phyloP scores from a whole-genome alignment of 92 coral and sea anemone species.

The Porites evermanni region DNA sequence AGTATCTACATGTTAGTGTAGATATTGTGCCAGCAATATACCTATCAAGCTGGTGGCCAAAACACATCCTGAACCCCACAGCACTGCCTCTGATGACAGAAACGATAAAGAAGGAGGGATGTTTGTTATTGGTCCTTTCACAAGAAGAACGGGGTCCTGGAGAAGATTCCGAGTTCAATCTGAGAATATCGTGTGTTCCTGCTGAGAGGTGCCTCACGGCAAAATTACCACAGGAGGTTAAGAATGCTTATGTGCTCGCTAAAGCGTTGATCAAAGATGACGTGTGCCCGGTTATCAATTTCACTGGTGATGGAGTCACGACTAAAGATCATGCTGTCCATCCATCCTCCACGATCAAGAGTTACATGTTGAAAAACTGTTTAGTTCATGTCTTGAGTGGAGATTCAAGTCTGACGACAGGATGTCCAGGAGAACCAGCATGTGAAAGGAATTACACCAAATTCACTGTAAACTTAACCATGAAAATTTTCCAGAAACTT shows the following conservation, averaged over 20 bases:
- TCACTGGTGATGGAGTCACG: conserved; percentile 4
- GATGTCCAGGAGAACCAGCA: not conserved
- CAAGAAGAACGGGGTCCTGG: conserved; percentile 18
- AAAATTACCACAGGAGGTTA: conserved; percentile 7
- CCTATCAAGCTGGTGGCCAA: conserved; percentile 11
- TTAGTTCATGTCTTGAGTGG: conserved; percentile 5
- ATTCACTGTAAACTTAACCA: not conserved
- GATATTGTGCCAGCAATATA: conserved; percentile 12
- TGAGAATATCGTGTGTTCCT: conserved; percentile 15
- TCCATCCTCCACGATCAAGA: conserved; percentile 9
- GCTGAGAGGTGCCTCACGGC: not conserved
- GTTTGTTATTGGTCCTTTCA: conserved; percentile 16
- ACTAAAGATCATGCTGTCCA: conserved; percentile 10
- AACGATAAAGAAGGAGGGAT: not conserved
- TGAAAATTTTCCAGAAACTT: conserved; percentile 3
- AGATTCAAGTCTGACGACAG: conserved; percentile 6
- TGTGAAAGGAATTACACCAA: not conserved
- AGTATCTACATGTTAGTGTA: not conserved
- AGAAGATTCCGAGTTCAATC: conserved; percentile 9
- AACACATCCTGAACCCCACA: not conserved
- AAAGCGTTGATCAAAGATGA: conserved; percentile 15
- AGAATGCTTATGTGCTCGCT: conserved; percentile 15
- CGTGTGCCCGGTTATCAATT: not conserved
- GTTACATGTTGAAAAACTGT: conserved; percentile 25
- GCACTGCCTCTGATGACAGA: conserved; percentile 3